Base-by-base conservation (phyloP, 2,113 vertebrate genomes). In the Corythoichthys intestinalis region DNA sequence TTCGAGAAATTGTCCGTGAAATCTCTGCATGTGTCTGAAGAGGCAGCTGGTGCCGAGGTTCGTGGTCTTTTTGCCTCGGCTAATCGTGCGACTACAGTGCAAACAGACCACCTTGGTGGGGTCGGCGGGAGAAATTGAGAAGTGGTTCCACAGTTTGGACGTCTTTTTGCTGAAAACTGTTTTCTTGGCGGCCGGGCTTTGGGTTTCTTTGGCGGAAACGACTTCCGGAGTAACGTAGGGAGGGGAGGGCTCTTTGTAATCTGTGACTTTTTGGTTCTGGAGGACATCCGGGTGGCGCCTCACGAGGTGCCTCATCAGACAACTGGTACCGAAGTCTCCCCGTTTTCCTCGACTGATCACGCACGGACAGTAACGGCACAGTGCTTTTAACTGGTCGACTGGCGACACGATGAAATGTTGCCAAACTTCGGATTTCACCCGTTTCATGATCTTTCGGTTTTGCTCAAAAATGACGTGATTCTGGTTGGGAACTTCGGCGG, bases 91-190 rank as follows among this genome's bases (percentile, higher is more conserved):
- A 87, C 94, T 95, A 82, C 97, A 99, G 94, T 98, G 96, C 91
- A 97, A 93, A 90, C 96, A 98, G 87, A 95, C 88, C 65, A 98
- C 96, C 85, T 98, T 99, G 1, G 97, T 99, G 81, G 96, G 96
- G 86, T 98, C 96, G 56, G 93, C 85, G 53, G 94, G 91, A 73
- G 95, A 97, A 84, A 96, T 92, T 38, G 96, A 97, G 80, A 99
- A 98, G 72, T 99, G 96, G 85, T 98, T 98, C 96, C 96, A 98
- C 88, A 99, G 93, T 92, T 98, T 98, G 84, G 96, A 99, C 70
- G 96, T 98, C 93, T 96, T 98, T 90, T 99, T 99, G 80, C 96
- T 96, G 76, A 89, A 95, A 75, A 88, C 88, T 39, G 89, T 77
- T 54, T 90, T 93, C 61, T 93, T 87, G 71, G 76, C 77, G 72